Conservation (phyloP, 2,113 vertebrate species). For the Anolis sagrei region DNA sequence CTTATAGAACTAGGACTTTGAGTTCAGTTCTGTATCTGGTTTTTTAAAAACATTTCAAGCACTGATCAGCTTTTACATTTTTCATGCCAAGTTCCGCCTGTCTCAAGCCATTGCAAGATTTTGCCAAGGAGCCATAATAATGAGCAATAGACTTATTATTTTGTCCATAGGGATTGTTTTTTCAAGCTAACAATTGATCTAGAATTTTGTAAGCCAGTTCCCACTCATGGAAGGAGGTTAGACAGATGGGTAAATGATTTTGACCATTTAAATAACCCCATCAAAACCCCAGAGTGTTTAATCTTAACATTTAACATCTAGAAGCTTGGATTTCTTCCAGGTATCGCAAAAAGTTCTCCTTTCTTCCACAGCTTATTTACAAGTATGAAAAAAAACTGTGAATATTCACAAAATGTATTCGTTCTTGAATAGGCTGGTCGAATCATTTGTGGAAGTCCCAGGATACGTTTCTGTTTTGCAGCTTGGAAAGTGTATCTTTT, state of each 20-base stretch:
- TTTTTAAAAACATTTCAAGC: constrained; percentile 33
- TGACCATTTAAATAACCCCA: background rate
- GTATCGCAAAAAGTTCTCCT: too few relatives aligned
- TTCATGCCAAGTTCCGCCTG: background rate
- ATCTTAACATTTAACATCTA: background rate
- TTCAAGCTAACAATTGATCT: background rate
- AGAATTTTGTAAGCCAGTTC: background rate
- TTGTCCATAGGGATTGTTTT: background rate
- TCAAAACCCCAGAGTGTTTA: background rate
- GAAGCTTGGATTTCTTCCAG: rapidly evolving
- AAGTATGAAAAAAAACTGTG: background rate
- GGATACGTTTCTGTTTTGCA: background rate
- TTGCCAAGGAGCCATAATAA: constrained; percentile 15
- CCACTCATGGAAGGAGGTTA: background rate
- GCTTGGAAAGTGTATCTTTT: background rate
- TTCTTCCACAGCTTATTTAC: background rate
- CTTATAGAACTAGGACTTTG: constrained; percentile 29
- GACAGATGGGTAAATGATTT: constrained; percentile 10
- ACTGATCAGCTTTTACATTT: background rate
- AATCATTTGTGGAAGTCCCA: background rate
- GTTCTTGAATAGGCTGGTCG: background rate
- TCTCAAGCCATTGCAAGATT: background rate
- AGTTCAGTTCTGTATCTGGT: background rate
- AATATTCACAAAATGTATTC: background rate
- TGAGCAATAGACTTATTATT: background rate